phyloP scores from a whole-genome alignment of 2,797 vertebrate species.

The Pipistrellus pygmaeus region DNA sequence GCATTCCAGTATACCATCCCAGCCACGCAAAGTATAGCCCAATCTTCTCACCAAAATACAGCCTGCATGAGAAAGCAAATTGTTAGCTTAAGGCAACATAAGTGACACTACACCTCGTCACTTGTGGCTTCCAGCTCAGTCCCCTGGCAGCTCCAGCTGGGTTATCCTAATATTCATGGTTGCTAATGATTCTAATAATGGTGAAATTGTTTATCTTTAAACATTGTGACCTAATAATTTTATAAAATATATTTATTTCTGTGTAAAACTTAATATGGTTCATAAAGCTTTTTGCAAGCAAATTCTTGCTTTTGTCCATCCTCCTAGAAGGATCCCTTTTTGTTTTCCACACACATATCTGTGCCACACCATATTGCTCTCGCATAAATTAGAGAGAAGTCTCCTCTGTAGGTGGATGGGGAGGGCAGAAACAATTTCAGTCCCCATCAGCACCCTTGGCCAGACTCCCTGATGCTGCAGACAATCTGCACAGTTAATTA shows the following conservation, averaged over 20 bases:
- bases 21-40: slow-evolving; percentile 99
- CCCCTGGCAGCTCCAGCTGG: background rate
- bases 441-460: background rate
- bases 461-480: background rate
- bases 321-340: background rate
- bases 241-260: background rate
- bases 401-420: background rate
- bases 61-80: slow-evolving; percentile 86
- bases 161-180: background rate
- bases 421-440: background rate
- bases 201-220: background rate
- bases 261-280: background rate
- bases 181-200: background rate
- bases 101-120: background rate
- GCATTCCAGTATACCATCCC: slow-evolving; percentile 99
- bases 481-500: background rate
- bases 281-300: background rate
- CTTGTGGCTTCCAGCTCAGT: background rate
- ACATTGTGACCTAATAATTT: background rate
- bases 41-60: slow-evolving; percentile 99
- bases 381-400: background rate
- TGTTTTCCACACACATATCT: background rate
- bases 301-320: background rate
- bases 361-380: background rate
- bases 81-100: background rate